Conservation (phyloP, 2,113 vertebrate species). For the Capreolus pygargus region DNA sequence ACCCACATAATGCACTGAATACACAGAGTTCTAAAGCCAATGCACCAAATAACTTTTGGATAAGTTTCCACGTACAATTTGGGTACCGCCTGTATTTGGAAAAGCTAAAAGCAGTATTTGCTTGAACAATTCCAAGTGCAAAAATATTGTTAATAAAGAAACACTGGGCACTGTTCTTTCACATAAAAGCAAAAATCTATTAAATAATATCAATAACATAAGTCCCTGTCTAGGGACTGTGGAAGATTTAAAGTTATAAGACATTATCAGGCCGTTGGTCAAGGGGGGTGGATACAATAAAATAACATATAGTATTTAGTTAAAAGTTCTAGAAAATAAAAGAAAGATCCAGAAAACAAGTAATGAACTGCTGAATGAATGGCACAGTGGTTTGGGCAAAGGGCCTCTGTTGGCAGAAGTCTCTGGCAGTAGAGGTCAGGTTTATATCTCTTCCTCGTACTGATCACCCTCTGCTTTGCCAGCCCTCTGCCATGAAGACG, state of each 20-base stretch:
- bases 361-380: not conserved
- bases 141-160: constrained; percentile 22
- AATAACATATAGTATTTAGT: not conserved
- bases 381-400: not conserved
- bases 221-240: not conserved
- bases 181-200: not conserved
- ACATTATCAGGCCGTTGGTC: not conserved
- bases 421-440: not conserved
- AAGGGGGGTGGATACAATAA: not conserved
- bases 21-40: constrained; percentile 3
- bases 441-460: not conserved
- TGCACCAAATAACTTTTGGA: constrained; percentile 9
- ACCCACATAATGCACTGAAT: not conserved
- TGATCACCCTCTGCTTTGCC: not conserved
- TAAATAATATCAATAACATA: not conserved
- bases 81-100: not conserved
- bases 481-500: rapidly evolving
- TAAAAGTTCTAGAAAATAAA: not conserved
- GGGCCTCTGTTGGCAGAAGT: not conserved
- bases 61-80: not conserved
- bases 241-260: not conserved
- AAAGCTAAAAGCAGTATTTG: not conserved
- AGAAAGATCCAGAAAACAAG: not conserved
- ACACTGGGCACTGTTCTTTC: not conserved
- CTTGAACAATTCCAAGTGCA: not conserved